phyloP scores from a whole-genome alignment of 1,140 invertebrate genomes.

The Drosophila azteca region DNA sequence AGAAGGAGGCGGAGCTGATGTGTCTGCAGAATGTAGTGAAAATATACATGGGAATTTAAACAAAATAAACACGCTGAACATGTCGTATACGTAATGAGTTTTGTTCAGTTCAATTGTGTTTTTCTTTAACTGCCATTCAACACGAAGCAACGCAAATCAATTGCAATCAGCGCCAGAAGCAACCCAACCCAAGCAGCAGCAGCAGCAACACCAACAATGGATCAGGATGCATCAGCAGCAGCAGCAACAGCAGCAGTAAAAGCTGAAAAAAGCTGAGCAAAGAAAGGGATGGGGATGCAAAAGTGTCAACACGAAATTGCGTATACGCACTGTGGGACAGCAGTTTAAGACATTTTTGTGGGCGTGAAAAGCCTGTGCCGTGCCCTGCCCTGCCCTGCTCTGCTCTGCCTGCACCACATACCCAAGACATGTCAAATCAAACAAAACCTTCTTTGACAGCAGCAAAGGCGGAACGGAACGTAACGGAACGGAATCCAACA shows the following conservation, averaged over 20 bases:
- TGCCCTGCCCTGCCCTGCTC: no score
- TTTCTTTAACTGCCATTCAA: not conserved
- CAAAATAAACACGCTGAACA: conserved; percentile 13
- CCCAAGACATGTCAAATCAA: conserved; percentile 45
- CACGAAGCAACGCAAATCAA: conserved; percentile 20
- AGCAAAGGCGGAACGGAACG: not conserved
- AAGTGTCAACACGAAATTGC: conserved; percentile 25
- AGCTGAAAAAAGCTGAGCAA: not conserved
- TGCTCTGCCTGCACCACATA: no score
- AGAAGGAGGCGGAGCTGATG: conserved; percentile 1
- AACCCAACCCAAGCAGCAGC: no score
- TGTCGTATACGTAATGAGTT: conserved; percentile 24
- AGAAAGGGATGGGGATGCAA: not conserved
- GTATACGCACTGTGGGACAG: conserved; percentile 39
- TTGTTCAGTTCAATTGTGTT: not conserved
- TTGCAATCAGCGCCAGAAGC: conserved; percentile 17
- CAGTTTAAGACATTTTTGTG: conserved; percentile 8
- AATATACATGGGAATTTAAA: conserved; percentile 6
- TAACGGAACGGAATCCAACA: conserved; percentile 7
- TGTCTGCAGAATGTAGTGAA: conserved; percentile 1
- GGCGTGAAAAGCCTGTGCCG: not conserved
- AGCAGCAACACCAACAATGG: not conserved
- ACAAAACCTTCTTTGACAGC: conserved; percentile 63
- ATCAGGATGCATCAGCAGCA: conserved; percentile 17
- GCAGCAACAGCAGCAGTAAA: conserved; percentile 6